Base-by-base conservation (phyloP, 2,797 vertebrate genomes). In the Paratrypauchen microcephalus region DNA sequence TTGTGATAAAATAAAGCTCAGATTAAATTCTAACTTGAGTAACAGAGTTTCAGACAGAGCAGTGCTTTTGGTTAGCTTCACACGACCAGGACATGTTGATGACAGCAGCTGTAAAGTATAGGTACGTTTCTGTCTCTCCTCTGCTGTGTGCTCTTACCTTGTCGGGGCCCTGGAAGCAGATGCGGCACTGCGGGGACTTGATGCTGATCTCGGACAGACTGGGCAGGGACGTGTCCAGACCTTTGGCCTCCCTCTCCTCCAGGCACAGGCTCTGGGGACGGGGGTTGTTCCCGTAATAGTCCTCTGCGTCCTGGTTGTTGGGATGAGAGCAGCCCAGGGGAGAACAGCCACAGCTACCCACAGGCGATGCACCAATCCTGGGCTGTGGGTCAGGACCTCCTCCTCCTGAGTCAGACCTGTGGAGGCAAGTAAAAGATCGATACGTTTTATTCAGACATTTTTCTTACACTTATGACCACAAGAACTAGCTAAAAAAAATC, bases 111-210 rank as follows among this genome's bases (percentile, higher is more conserved):
- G 32, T 36, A 9, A 9, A 36, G 32, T 36, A 36, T 36, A 0
- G 7, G 6, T 32, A 32, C 30, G 7, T 32, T 32, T 32, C 30
- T 32, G 6, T 32, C 30, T 32, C 30, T 30, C 3, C 30, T 30
- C 30, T 30, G 30, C 30, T 30, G 30, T 30, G 30, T 0, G 30
- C 30, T 30, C 85, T 81, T 89, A 96, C 95, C 95, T 96, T 95
- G 77, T 96, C 95, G 0, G 93, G 93, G 15, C 95, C 95, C 88
- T 96, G 95, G 91, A 96, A 96, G 86, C 95, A 96, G 92, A 96
- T 96, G 72, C 95, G 91, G 86, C 95, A 96, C 92, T 95, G 95
- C 28, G 94, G 94, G 61, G 93, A 94, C 75, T 92, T 90, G 82
- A 87, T 92, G 70, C 94, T 94, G 71, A 94, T 95, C 68, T 95